Conservation (phyloP, 30 jellyfish, hydroid and myxozoan species). For the Chrysaora quinquecirrha region DNA sequence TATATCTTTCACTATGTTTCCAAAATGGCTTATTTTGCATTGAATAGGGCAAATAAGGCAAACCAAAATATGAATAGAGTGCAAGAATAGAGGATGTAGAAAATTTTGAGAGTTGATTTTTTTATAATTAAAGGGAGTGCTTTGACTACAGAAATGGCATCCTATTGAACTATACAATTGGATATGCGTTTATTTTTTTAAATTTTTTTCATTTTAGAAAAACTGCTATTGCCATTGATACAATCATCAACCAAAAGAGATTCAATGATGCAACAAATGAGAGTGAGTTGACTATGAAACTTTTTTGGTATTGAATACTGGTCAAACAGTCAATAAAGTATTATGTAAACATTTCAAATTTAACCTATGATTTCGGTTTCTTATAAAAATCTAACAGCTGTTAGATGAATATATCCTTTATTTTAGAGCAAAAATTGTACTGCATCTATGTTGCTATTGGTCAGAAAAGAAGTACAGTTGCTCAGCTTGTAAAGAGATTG, state of each 20-base stretch:
- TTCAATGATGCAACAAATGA: conserved; percentile 89
- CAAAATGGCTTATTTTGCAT: no score
- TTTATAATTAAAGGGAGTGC: no score
- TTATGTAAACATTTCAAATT: no score
- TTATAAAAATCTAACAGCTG: no score
- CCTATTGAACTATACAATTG: no score
- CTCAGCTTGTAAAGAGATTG: conserved; percentile 97
- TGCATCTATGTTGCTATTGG: conserved; percentile 99
- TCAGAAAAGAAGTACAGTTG: conserved; percentile 99
- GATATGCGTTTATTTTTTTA: no score
- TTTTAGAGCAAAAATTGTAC: conserved; percentile 85
- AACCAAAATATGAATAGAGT: no score
- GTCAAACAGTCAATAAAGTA: not conserved
- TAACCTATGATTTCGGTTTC: no score
- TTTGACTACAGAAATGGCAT: no score
- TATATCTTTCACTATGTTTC: conserved; percentile 1
- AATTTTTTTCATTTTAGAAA: conserved; percentile 82
- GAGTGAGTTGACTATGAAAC: conserved; percentile 60
- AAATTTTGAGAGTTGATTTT: no score
- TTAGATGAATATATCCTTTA: not conserved
- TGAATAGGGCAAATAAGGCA: no score
- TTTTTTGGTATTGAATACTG: not conserved
- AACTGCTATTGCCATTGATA: conserved; percentile 98
- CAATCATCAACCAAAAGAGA: conserved; percentile 98
- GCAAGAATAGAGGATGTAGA: no score